Evolutionary conservation across 2,888 invertebrate genomes (phyloP), one percentile per base, ranked within the genome.

Genomic region (Blastobasis lacticolella): DNA sequence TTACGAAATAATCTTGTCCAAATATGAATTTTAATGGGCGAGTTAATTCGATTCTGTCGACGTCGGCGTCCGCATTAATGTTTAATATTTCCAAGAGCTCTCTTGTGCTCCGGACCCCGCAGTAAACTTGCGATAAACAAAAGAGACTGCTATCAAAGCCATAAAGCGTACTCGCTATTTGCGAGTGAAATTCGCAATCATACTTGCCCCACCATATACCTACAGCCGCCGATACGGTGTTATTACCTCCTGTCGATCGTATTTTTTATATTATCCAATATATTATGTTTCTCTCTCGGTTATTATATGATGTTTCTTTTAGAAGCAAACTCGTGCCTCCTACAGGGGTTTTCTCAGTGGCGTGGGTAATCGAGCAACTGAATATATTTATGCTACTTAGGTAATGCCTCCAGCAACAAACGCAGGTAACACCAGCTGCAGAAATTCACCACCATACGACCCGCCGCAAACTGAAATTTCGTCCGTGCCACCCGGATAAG

Each of bases 101-200:
- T 81, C 75, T 77, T 80, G 81, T 76, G 69, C 62, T 63, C 53
- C 55, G 64, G 68, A 63, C 62, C 66, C 60, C 61, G 64, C 65
- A 71, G 74, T 73, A 75, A 75, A 73, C 59, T 62, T 54, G 52
- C 71, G 62, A 72, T 77, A 78, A 83, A 78, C 77, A 81, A 23
- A 75, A 75, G 67, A 67, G 65, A 67, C 63, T 63, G 64, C 64
- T 68, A 73, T 73, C 74, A 68, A 70, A 74, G 69, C 72, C 66
- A 76, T 79, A 75, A 77, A 80, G 63, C 60, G 65, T 59, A 66
- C 68, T 73, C 64, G 66, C 23, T 64, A 72, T 75, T 80, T 78
- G 74, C 63, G 63, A 77, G 72, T 75, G 72, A 72, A 82, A 78
- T 79, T 77, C 67, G 68, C 77, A 81, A 81, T 81, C 73, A 74